Conservation (phyloP, 2,797 vertebrate genomes). For the Melanotaenia trifasciata region DNA sequence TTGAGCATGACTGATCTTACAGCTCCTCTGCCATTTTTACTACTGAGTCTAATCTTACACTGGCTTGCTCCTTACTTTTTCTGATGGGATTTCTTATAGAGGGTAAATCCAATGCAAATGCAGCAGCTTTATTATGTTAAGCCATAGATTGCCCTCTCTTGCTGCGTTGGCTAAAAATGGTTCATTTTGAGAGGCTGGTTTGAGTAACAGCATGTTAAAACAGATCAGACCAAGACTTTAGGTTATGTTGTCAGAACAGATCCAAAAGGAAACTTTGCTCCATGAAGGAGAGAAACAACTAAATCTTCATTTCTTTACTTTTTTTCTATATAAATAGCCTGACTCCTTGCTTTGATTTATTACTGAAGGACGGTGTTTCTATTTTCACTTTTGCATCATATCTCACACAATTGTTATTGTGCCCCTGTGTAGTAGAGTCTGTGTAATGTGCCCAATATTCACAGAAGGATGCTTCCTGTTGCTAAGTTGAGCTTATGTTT, state of each 20-base stretch:
- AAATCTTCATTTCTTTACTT: not conserved
- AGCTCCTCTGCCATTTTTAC: conserved; percentile 53
- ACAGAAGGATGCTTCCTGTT: conserved; percentile 68
- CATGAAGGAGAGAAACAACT: not conserved
- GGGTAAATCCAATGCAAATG: conserved; percentile 38
- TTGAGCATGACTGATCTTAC: conserved; percentile 67
- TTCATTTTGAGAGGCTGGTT: conserved; percentile 14
- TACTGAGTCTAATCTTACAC: conserved; percentile 54
- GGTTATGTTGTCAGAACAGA: not conserved
- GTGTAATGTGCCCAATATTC: conserved; percentile 34
- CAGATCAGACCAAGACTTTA: conserved; percentile 15
- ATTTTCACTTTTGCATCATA: conserved; percentile 50
- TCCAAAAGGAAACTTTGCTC: conserved; percentile 7
- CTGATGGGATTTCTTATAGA: conserved; percentile 45
- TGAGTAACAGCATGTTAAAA: conserved; percentile 12
- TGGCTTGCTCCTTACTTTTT: conserved; percentile 33
- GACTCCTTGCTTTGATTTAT: conserved; percentile 15
- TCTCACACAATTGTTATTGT: conserved; percentile 44
- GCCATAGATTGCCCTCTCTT: conserved; percentile 16
- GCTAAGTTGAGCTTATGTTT: conserved; percentile 64
- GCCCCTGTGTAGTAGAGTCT: conserved; percentile 31
- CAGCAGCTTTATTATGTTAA: conserved; percentile 34
- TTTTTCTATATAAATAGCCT: not conserved
- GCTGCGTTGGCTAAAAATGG: not conserved
- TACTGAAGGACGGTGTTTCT: conserved; percentile 37